Conservation (phyloP, 2,113 vertebrate genomes). For the Brachyhypopomus gauderio region DNA sequence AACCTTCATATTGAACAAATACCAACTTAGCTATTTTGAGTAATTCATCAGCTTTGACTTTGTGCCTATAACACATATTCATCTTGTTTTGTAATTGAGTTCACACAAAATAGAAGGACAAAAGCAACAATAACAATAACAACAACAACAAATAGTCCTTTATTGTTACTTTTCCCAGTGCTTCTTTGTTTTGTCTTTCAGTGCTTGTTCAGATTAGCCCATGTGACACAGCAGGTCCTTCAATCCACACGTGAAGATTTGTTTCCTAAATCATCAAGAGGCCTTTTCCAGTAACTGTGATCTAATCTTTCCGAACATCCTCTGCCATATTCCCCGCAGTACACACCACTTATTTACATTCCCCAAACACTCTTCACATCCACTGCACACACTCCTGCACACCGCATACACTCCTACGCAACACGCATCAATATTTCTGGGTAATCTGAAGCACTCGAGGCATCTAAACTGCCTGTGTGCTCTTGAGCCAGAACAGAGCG, state of each 20-base stretch:
- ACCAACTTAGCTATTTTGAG: neutral
- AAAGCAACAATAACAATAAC: no score
- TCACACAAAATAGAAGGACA: neutral
- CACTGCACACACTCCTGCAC: conserved; percentile 15
- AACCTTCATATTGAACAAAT: neutral
- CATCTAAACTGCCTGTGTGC: conserved; percentile 30
- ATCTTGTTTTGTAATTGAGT: conserved; percentile 12
- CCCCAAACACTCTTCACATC: conserved; percentile 37
- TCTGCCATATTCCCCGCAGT: conserved; percentile 48
- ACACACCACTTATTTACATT: conserved; percentile 50
- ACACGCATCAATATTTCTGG: conserved; percentile 41
- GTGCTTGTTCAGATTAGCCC: neutral
- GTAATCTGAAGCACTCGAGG: conserved; percentile 49
- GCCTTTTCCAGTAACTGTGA: conserved; percentile 31
- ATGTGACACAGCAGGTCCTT: conserved; percentile 20
- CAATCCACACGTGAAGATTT: neutral
- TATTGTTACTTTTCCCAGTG: conserved; percentile 8
- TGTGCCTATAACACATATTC: neutral
- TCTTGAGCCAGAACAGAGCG: conserved; percentile 42
- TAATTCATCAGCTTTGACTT: neutral
- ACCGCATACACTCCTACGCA: conserved; percentile 16
- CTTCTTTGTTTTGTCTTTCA: neutral
- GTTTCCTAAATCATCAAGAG: conserved; percentile 17
- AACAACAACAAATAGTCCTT: conserved; percentile 1
- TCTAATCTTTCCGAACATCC: conserved; percentile 46